Evolutionary conservation across 2,797 vertebrate genomes (phyloP), one percentile per base, ranked within the genome.

Genomic region (Nannoperca obscura): DNA sequence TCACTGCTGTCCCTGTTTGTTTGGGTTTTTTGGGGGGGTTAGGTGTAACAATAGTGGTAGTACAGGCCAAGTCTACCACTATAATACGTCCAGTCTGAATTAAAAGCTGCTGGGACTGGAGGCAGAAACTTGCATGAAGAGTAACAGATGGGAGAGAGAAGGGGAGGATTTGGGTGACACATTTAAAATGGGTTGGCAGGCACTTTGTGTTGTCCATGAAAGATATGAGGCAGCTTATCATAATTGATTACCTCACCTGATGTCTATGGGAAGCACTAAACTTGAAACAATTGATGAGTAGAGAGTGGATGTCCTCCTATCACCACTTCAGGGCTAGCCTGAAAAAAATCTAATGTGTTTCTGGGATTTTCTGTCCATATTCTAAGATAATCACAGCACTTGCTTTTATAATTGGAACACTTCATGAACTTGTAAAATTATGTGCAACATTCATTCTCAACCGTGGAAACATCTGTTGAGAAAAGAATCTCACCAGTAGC

Each of bases 11-110:
- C 73, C 59, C 44, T 2, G 40, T 71, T 74, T 65, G 47, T 78
- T 80, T 82, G n/a, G n/a, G n/a, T n/a, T n/a, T 81, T 64, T 50
- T 34, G 19, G 67, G 49, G 44, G 24, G 19, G 17, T 22, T 30
- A 9, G 36, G 7, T 14, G 38, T 30, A 55, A 86, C 81, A 85
- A 85, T 85, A 61, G 64, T 46, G n/a, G 60, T 0, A 6, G 42
- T 40, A 27, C n/a, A 52, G 82, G 82, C 89, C 88, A 91, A 76
- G 54, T 66, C 75, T 70, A 72, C 5, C 10, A 54, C 78, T n/a
- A n/a, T n/a, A 82, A 36, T 78, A 68, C 67, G 81, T 88, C 78
- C 60, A 59, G 40, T 62, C 53, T 68, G 74, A 80, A 85, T 73
- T 34, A 71, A 81, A 87, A 61, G 61, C 64, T 80, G 38, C 54